A percentile compares a stretch with the other conserved stretches of the same genome.
Evolutionary conservation across 2,113 vertebrate genomes (phyloP).

Genomic region (Scomber colias): DNA sequence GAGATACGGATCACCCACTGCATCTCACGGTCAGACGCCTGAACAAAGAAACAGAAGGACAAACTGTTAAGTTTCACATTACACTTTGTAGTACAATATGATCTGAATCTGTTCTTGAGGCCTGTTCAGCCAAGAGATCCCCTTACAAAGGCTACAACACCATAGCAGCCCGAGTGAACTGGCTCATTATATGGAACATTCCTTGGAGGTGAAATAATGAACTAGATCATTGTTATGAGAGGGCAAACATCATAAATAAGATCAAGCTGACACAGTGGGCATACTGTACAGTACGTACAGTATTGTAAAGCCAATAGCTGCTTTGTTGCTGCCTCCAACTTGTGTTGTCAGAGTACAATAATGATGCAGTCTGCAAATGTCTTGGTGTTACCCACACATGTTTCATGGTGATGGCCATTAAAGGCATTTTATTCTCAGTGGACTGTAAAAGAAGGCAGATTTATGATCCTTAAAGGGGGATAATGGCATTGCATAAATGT

Average conservation of each 20-base stretch:
- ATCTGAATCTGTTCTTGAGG: background rate
- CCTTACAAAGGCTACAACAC: background rate
- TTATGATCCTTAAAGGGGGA: too few relatives aligned
- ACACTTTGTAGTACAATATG: background rate
- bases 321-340: conserved; percentile 31
- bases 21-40: conserved; percentile 88
- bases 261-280: conserved; percentile 3
- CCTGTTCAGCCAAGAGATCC: background rate
- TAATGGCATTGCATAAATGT: too few relatives aligned
- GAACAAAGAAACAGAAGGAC: conserved; percentile 11
- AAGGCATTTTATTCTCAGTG: too few relatives aligned
- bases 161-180: background rate
- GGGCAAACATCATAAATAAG: conserved; percentile 18
- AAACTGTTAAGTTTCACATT: background rate
- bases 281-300: conserved; percentile 16
- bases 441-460: too few relatives aligned
- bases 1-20: conserved; percentile 86
- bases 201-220: conserved; percentile 22
- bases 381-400: background rate
- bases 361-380: conserved; percentile 4
- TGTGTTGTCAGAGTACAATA: conserved; percentile 11
- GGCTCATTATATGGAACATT: conserved; percentile 37
- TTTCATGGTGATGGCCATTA: too few relatives aligned
- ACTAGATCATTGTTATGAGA: conserved; percentile 31
- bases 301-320: conserved; percentile 22